Evolutionary conservation across 2,888 invertebrate genomes (phyloP).

Genomic region (Orthosia incerta): DNA sequence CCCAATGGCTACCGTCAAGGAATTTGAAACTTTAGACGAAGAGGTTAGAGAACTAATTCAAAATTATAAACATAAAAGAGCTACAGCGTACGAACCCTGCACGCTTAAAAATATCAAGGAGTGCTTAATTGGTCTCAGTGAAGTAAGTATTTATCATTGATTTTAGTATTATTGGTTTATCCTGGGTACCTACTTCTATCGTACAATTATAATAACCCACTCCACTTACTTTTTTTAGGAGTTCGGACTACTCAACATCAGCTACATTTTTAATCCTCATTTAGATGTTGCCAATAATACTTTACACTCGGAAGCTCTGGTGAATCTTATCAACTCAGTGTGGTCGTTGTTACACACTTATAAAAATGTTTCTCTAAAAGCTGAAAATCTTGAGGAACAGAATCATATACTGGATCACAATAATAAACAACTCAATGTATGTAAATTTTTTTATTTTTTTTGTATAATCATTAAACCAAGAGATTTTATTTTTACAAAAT

Average conservation of each 20-base stretch:
- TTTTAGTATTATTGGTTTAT: neutral
- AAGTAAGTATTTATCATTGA: constrained; percentile 72
- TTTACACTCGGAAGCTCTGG: constrained; percentile 77
- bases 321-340: constrained; percentile 83
- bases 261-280: constrained; percentile 85
- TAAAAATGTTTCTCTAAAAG: constrained; percentile 80
- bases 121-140: constrained; percentile 85
- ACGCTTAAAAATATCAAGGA: constrained; percentile 82
- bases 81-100: constrained; percentile 85
- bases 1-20: constrained; percentile 66
- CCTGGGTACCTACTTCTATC: neutral
- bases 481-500: no score
- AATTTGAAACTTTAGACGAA: constrained; percentile 81
- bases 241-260: constrained; percentile 81
- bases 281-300: constrained; percentile 76
- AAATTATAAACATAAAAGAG: constrained; percentile 85
- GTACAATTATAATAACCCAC: neutral
- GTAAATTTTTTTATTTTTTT: constrained; percentile 64
- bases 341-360: constrained; percentile 83
- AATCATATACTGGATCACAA: constrained; percentile 83
- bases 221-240: constrained; percentile 75
- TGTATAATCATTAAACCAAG: neutral
- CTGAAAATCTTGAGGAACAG: constrained; percentile 78
- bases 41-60: constrained; percentile 86
- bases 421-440: constrained; percentile 85